Conservation (phyloP, 2,797 vertebrate genomes). For the Rhinichthys osculus region DNA sequence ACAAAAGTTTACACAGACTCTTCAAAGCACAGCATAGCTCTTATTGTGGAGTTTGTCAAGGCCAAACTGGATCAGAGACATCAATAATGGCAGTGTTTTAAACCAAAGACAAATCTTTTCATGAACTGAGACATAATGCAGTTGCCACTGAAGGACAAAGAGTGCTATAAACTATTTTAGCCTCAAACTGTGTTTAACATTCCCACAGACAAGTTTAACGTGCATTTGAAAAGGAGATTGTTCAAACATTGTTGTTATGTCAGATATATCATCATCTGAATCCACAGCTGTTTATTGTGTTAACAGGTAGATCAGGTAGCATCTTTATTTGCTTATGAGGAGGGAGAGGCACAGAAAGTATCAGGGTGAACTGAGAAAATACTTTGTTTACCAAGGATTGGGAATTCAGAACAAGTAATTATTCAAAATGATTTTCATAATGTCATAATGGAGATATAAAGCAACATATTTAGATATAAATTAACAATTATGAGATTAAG, state of each 20-base stretch:
- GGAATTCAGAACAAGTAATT: background rate
- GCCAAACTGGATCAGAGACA: slow-evolving; percentile 17
- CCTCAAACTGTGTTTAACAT: slow-evolving; percentile 21
- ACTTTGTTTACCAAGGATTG: background rate
- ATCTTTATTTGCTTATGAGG: slow-evolving; percentile 18
- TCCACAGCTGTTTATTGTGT: background rate
- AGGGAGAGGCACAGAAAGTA: background rate
- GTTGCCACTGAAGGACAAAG: slow-evolving; percentile 3
- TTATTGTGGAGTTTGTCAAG: slow-evolving; percentile 13
- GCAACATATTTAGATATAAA: background rate
- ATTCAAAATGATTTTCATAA: background rate
- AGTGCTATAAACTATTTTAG: background rate
- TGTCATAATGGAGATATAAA: background rate
- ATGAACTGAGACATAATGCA: slow-evolving; percentile 12
- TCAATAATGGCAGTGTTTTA: slow-evolving; percentile 4
- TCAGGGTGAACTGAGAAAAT: background rate
- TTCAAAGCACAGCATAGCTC: slow-evolving; percentile 21
- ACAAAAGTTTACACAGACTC: slow-evolving; percentile 8
- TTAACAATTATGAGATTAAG: too few relatives aligned
- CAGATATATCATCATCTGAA: background rate
- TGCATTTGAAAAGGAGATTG: background rate
- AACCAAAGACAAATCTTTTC: slow-evolving; percentile 19
- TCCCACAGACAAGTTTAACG: slow-evolving; percentile 3
- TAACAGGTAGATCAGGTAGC: background rate
- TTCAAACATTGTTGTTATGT: background rate